These are phyloP conservation scores for Rhynchotus rufescens DNA, from an alignment of 2,797 vertebrate species.

Conservation along the genomic window DNA sequence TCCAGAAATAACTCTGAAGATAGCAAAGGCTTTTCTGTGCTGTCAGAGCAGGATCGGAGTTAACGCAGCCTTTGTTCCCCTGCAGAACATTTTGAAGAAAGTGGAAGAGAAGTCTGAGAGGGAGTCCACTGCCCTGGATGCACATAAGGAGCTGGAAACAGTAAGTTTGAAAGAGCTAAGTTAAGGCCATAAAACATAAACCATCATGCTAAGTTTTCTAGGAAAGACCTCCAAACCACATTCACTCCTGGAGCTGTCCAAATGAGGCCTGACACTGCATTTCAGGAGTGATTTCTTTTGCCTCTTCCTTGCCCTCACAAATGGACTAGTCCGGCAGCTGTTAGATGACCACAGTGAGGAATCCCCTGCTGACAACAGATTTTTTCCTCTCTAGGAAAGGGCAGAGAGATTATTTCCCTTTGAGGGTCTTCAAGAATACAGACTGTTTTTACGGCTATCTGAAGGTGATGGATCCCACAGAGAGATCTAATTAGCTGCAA, in stretches of 20 bases:
- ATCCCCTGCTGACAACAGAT: neutral
- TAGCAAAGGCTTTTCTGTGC: neutral
- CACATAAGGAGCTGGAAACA: conserved; percentile 91
- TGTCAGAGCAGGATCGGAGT: neutral
- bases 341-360: neutral
- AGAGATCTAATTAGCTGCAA: conserved; percentile 34
- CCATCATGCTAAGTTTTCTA: neutral
- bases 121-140: conserved; percentile 89
- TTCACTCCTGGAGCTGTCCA: neutral
- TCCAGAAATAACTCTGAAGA: neutral
- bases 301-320: neutral
- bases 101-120: conserved; percentile 90
- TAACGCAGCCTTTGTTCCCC: conserved; percentile 10
- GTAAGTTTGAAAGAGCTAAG: conserved; percentile 74
- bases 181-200: neutral
- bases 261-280: neutral
- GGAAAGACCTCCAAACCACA: neutral
- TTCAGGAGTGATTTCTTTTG: neutral
- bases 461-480: conserved; percentile 36
- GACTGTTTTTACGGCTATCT: conserved; percentile 13
- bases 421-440: neutral
- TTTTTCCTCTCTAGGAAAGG: neutral
- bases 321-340: neutral
- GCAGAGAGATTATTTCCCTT: neutral
- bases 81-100: conserved; percentile 95